phyloP scores from a whole-genome alignment of 2,797 vertebrate genomes.

The Sparidentex hasta region DNA sequence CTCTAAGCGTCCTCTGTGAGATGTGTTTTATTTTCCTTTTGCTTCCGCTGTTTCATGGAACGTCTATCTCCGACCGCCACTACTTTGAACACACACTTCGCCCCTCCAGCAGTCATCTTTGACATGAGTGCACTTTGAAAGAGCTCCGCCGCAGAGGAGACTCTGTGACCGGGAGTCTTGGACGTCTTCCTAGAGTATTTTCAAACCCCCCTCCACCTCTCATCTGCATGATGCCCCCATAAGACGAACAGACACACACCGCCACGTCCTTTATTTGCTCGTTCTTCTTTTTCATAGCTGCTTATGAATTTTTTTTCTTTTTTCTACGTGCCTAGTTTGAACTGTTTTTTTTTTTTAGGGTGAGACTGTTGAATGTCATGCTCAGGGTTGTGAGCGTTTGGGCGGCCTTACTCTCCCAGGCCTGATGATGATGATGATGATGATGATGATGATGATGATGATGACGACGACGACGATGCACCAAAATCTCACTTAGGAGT shows the following conservation, averaged over 20 bases:
- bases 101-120: constrained; percentile 51
- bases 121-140: constrained; percentile 82
- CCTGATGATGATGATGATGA: constrained; percentile 57
- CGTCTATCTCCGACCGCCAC: constrained; percentile 13
- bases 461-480: constrained; percentile 46
- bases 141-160: constrained; percentile 61
- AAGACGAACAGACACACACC: constrained; percentile 12
- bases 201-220: neutral
- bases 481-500: constrained; percentile 59
- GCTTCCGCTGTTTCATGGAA: constrained; percentile 43
- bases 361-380: constrained; percentile 77
- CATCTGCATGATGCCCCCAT: constrained; percentile 26
- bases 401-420: constrained; percentile 69
- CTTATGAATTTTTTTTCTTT: constrained; percentile 34
- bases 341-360: constrained; percentile 37
- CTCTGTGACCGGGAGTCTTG: constrained; percentile 37
- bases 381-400: constrained; percentile 74
- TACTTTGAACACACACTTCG: neutral
- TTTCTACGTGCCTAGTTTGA: constrained; percentile 72
- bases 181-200: constrained; percentile 63
- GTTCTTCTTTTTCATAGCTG: constrained; percentile 35
- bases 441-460: no score
- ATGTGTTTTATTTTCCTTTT: constrained; percentile 23
- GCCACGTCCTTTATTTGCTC: constrained; percentile 6
- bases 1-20: constrained; percentile 48